A percentile compares a stretch with the other conserved stretches of the same genome.
phyloP scores from a whole-genome alignment of 2,113 vertebrate species.

The Neomonachus schauinslandi region DNA sequence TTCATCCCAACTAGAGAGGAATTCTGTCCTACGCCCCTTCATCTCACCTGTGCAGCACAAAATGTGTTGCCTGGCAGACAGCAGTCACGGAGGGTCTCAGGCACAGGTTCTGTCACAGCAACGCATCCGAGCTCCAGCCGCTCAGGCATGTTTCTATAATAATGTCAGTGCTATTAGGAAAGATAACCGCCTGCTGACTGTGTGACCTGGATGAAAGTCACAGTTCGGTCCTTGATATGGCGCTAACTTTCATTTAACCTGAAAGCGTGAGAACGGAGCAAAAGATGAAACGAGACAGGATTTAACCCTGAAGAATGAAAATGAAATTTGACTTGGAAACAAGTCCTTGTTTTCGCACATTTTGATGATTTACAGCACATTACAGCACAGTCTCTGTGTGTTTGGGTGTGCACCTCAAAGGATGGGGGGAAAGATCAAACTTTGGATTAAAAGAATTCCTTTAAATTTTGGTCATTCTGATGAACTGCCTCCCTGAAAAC shows the following conservation, averaged over 20 bases:
- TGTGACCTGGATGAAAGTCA: background rate
- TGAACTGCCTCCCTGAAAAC: background rate
- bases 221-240: background rate
- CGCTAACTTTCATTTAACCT: background rate
- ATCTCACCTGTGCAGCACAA: background rate
- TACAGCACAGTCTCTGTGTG: background rate
- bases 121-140: background rate
- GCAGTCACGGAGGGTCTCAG: background rate
- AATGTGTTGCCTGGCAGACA: background rate
- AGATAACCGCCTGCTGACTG: background rate
- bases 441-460: background rate
- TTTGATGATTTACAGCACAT: background rate
- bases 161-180: background rate
- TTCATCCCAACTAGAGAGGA: background rate
- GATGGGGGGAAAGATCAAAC: background rate
- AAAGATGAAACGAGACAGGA: background rate
- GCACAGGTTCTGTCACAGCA: background rate
- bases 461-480: background rate
- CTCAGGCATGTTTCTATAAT: background rate
- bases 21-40: background rate
- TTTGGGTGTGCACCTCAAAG: background rate
- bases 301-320: background rate
- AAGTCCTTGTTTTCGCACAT: background rate
- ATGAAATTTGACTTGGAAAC: slow-evolving; percentile 17
- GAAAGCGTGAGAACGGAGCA: background rate